Conservation (phyloP, 2,797 vertebrate genomes). For the Clarias fuscus region DNA sequence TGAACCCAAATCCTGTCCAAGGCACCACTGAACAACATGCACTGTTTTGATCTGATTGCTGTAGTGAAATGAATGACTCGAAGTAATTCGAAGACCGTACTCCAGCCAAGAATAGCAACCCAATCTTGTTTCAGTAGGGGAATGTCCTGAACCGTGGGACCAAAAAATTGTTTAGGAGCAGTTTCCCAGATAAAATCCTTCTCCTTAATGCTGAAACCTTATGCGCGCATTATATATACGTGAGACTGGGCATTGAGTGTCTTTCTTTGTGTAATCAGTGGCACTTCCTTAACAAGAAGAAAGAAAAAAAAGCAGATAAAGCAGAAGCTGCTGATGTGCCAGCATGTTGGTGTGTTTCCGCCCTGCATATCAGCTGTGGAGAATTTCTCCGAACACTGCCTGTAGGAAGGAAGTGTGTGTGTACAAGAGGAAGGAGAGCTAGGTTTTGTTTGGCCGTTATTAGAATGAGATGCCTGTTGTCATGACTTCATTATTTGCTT, state of each 20-base stretch:
- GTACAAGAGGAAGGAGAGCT: slow-evolving; percentile 6
- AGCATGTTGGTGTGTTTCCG: slow-evolving; percentile 21
- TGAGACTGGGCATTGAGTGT: neutral
- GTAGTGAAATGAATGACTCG: neutral
- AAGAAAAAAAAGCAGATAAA: neutral
- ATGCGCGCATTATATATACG: neutral
- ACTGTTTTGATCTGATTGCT: neutral
- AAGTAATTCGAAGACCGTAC: neutral
- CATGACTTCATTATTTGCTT: slow-evolving; percentile 4
- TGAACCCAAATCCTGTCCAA: neutral
- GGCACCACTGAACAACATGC: neutral
- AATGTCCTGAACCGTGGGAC: neutral
- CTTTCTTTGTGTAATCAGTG: slow-evolving; percentile 7
- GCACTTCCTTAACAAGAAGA: slow-evolving; percentile 11
- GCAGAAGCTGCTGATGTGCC: slow-evolving; percentile 19
- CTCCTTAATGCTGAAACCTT: neutral
- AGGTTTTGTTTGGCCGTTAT: slow-evolving; percentile 15
- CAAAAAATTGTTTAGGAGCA: neutral
- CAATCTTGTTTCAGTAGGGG: neutral
- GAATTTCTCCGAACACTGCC: slow-evolving; percentile 47
- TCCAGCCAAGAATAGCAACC: slow-evolving; percentile 11
- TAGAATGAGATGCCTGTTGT: slow-evolving; percentile 11
- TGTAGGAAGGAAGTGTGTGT: slow-evolving; percentile 69
- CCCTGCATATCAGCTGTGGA: slow-evolving; percentile 37
- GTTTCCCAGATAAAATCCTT: slow-evolving; percentile 5